Evolutionary conservation across 2,113 vertebrate genomes (phyloP), one percentile per base, ranked within the genome.

Genomic region (Callithrix jacchus): DNA sequence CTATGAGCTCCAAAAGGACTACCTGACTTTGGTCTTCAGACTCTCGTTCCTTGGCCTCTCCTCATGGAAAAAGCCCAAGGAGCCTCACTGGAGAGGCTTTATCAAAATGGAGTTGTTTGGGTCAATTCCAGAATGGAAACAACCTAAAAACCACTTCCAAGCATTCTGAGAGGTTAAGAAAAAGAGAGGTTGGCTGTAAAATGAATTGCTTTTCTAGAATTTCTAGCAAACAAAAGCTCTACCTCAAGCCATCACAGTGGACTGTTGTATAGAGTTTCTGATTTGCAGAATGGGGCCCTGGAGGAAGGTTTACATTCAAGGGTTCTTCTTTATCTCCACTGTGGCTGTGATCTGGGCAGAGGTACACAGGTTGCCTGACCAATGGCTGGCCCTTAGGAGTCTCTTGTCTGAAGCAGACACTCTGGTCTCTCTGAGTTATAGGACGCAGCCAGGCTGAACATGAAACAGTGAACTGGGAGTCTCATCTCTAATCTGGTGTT

Each of bases 201-300:
- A 70, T 58, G 8, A 95, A 89, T 66, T 77, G 42, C 52, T 85
- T 81, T 84, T 74, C 91, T 88, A 35, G 64, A 90, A 86, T 86
- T 89, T 95, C 89, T 91, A 52, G n/a, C 12, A 87, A 83, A 85
- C 61, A 80, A 61, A 94, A 70, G 11, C 14, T 61, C 52, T 91
- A 79, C 61, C 35, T 93, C 45, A 80, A 56, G 66, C 61, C 2
- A 13, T 91, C 37, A 40, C 5, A 45, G 25, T 81, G 21, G 13
- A 8, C 1, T 81, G 21, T 56, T 81, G 35, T 21, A 0, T 23
- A 52, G 45, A 93, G n/a, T 70, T 74, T 80, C n/a, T 79, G n/a
- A 74, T 56, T 80, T 81, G 8, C 37, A 77, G 56, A 82, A 81
- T 11, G 40, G 23, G 10, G 21, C 81, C 37, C 10, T 74, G 4